Evolutionary conservation across 2,888 invertebrate species (phyloP).

Genomic region (Tachystola acroxantha): DNA sequence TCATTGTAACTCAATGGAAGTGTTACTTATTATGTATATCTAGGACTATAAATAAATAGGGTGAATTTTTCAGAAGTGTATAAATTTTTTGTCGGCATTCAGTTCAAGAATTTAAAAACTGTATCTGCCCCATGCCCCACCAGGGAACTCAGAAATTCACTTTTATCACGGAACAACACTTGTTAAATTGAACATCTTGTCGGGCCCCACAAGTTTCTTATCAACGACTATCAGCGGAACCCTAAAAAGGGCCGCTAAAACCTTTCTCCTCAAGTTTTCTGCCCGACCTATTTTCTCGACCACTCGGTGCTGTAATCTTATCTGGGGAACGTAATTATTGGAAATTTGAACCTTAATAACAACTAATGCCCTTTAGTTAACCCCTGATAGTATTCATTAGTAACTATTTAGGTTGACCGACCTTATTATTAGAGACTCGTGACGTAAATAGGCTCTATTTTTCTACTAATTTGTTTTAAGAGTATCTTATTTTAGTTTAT

Average conservation of each 20-base stretch:
- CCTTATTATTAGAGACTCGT: neutral
- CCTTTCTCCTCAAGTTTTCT: conserved; percentile 24
- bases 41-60: too few relatives aligned
- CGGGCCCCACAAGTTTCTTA: conserved; percentile 1
- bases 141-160: too few relatives aligned
- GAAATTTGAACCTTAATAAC: conserved; percentile 15
- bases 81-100: too few relatives aligned
- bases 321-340: conserved; percentile 28
- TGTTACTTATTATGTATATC: too few relatives aligned
- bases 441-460: too few relatives aligned
- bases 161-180: neutral
- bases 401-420: neutral
- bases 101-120: too few relatives aligned
- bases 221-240: conserved; percentile 9
- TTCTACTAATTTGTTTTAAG: too few relatives aligned
- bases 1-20: too few relatives aligned
- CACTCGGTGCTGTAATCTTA: conserved; percentile 29
- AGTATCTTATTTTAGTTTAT: too few relatives aligned
- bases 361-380: conserved; percentile 3
- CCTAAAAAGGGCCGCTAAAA: conserved; percentile 24
- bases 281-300: conserved; percentile 29
- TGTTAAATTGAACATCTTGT: conserved; percentile 2
- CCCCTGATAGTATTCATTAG: conserved; percentile 9
- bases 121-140: too few relatives aligned
- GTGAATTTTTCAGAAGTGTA: too few relatives aligned